Percentiles rank a stretch among this genome's conserved stretches.
Conservation (phyloP, 2,888 invertebrate genomes). For the Scelioninae gen. 1 region DNA sequence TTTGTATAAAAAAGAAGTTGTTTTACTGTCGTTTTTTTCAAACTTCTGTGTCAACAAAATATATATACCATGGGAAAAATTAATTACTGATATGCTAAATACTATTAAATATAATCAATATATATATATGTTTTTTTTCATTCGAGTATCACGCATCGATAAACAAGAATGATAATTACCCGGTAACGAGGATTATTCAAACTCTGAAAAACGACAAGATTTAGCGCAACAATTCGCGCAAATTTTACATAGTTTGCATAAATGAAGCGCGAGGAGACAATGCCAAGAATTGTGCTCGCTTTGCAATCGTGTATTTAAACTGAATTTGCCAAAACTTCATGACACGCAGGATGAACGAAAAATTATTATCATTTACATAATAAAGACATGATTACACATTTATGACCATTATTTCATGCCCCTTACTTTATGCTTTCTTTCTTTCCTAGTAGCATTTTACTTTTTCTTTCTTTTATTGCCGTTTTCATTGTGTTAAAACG, state of each 20-base stretch:
- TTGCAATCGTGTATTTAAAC: constrained; percentile 7
- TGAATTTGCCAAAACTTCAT: constrained; percentile 9
- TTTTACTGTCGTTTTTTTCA: too few species aligned
- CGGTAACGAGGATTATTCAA: background rate
- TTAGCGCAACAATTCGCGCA: constrained; percentile 25
- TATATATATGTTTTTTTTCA: too few species aligned
- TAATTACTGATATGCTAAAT: too few species aligned
- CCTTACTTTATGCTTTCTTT: background rate
- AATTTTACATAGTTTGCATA: constrained; percentile 38
- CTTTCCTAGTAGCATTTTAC: background rate
- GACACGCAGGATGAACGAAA: background rate
- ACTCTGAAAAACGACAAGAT: constrained; percentile 7
- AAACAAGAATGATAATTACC: constrained; percentile 39
- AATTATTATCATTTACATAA: constrained; percentile 36
- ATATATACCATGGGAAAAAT: too few species aligned
- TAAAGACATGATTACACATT: constrained; percentile 5
- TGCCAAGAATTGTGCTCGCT: constrained; percentile 23
- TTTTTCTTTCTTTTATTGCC: background rate
- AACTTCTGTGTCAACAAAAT: too few species aligned
- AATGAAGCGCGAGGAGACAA: constrained; percentile 36
- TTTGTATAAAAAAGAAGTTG: too few species aligned
- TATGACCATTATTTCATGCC: background rate
- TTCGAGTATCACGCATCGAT: background rate
- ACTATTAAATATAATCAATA: too few species aligned
- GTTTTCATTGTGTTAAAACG: background rate